Evolutionary conservation across 2,113 vertebrate genomes (phyloP).

Genomic region (Uria aalge): DNA sequence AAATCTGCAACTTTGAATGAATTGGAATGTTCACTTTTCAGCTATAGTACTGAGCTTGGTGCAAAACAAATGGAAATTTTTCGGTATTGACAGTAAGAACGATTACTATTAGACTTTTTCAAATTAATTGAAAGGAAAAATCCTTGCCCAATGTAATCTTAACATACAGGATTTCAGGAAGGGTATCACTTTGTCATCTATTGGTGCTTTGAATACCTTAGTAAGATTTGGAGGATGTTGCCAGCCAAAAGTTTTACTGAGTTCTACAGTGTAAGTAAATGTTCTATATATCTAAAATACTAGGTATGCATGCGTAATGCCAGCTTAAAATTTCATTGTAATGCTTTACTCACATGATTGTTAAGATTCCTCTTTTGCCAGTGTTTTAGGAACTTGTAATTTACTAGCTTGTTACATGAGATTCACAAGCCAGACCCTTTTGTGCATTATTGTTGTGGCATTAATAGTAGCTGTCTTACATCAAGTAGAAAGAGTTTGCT

Average conservation of each 20-base stretch:
- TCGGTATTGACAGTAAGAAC: neutral
- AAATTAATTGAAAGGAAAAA: neutral
- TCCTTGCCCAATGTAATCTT: neutral
- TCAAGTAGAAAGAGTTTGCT: neutral
- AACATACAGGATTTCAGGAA: neutral
- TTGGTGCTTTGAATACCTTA: neutral
- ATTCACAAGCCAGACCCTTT: neutral
- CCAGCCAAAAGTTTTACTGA: neutral
- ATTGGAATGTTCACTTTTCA: neutral
- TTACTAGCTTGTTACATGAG: neutral
- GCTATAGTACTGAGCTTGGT: neutral
- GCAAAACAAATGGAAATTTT: neutral
- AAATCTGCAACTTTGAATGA: neutral
- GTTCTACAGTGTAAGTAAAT: neutral
- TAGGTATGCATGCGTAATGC: neutral
- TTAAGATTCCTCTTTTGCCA: neutral
- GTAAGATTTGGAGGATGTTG: neutral
- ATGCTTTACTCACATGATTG: accelerated
- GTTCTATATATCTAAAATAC: neutral
- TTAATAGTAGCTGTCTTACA: neutral
- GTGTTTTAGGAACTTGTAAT: neutral
- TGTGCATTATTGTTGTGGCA: neutral
- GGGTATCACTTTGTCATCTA: neutral
- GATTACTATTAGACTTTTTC: neutral
- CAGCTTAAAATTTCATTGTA: neutral